Conservation (phyloP, 2,113 vertebrate species). For the Hippocampus barbouri region DNA sequence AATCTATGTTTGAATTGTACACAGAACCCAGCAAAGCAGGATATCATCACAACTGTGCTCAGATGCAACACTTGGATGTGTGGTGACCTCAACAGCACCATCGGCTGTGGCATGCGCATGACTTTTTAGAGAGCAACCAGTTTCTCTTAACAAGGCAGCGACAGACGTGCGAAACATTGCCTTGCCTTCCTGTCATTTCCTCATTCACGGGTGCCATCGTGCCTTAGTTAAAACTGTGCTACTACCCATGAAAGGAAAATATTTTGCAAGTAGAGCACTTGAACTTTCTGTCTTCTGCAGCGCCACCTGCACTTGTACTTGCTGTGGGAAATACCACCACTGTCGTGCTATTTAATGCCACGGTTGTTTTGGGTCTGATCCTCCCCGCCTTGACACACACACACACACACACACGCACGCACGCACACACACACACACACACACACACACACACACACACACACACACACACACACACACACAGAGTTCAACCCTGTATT, state of each 20-base stretch:
- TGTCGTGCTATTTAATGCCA: not conserved
- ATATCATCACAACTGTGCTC: not conserved
- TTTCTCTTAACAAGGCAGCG: not conserved
- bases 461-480: too few species aligned
- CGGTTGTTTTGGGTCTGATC: too few species aligned
- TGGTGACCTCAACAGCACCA: not conserved
- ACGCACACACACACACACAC: too few species aligned
- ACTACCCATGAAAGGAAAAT: not conserved
- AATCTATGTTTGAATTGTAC: not conserved
- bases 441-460: too few species aligned
- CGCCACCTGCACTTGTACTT: not conserved
- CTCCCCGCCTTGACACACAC: too few species aligned
- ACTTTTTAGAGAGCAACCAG: slow-evolving; percentile 12
- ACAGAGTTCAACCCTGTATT: too few species aligned
- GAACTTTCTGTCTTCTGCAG: not conserved
- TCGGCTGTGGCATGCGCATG: not conserved
- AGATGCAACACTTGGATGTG: not conserved
- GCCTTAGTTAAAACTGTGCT: not conserved
- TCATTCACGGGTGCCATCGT: not conserved
- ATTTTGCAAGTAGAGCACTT: slow-evolving; percentile 28
- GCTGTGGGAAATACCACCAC: not conserved
- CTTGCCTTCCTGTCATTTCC: not conserved
- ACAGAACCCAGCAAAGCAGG: not conserved
- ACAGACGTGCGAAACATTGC: not conserved
- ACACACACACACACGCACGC: too few species aligned